phyloP scores from a whole-genome alignment of 2,113 vertebrate genomes.

The Perca schrenkii region DNA sequence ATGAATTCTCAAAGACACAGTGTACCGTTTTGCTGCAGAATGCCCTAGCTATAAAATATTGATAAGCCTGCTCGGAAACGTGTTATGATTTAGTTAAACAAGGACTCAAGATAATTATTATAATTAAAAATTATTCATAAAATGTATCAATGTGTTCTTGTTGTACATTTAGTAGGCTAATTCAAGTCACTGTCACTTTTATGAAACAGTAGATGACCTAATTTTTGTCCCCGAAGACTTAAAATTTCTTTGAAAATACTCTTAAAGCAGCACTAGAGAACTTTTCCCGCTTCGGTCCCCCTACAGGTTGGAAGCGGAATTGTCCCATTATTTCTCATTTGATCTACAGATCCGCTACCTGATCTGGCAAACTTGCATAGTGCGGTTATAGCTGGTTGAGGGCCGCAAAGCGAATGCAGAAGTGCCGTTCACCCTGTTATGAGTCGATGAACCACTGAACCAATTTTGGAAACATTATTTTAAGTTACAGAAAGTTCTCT shows the following conservation, averaged over 20 bases:
- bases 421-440: no score
- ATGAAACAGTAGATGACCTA: slow-evolving; percentile 9
- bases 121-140: slow-evolving; percentile 30
- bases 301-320: no score
- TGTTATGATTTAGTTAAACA: slow-evolving; percentile 44
- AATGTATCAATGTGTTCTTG: slow-evolving; percentile 14
- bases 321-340: no score
- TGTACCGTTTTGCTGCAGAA: not conserved
- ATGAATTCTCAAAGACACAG: slow-evolving; percentile 31
- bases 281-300: no score
- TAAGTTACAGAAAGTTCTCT: no score
- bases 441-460: no score
- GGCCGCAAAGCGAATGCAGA: no score
- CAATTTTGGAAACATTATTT: no score
- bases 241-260: slow-evolving; percentile 12
- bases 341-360: no score
- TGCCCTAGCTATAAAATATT: slow-evolving; percentile 31
- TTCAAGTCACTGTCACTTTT: slow-evolving; percentile 5
- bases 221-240: slow-evolving; percentile 13
- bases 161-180: slow-evolving; percentile 7
- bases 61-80: slow-evolving; percentile 47
- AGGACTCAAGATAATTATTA: slow-evolving; percentile 36
- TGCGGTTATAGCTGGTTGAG: no score
- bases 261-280: not conserved
- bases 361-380: no score